Evolutionary conservation across 2,797 vertebrate genomes (phyloP).

Genomic region (Gobionotothen gibberifrons): DNA sequence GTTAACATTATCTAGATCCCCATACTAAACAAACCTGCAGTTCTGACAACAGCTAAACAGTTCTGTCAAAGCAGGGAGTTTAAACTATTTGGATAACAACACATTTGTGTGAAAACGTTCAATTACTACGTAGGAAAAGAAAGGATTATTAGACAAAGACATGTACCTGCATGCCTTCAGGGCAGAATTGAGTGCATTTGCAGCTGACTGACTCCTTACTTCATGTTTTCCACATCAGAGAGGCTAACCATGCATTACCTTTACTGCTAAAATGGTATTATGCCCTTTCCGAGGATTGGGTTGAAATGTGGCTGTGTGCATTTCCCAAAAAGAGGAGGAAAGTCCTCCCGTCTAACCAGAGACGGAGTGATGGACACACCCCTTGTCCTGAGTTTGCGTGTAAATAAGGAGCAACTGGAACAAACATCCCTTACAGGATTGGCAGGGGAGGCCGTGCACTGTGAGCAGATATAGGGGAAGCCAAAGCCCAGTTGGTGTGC

Average conservation of each 20-base stretch:
- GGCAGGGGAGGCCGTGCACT: neutral
- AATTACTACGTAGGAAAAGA: neutral
- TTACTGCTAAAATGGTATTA: neutral
- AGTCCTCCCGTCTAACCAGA: slow-evolving; percentile 12
- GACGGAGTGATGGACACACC: slow-evolving; percentile 22
- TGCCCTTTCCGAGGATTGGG: neutral
- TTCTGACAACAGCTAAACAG: neutral
- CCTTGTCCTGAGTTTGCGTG: slow-evolving; percentile 34
- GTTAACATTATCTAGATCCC: neutral
- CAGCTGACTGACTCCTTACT: neutral
- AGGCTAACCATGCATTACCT: neutral
- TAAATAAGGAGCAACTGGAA: slow-evolving; percentile 50
- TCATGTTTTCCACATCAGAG: neutral
- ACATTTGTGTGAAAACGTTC: neutral
- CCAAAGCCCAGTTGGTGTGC: slow-evolving; percentile 58
- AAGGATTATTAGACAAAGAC: neutral
- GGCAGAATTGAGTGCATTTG: neutral
- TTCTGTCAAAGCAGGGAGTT: neutral
- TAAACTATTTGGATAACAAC: neutral
- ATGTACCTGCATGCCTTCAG: neutral
- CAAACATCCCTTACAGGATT: slow-evolving; percentile 42
- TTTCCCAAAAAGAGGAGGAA: slow-evolving; percentile 19
- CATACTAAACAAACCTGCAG: neutral
- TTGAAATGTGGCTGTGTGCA: neutral
- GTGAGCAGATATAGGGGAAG: slow-evolving; percentile 39